Conservation (phyloP, 2,797 vertebrate genomes). For the Lithobates sylvaticus region DNA sequence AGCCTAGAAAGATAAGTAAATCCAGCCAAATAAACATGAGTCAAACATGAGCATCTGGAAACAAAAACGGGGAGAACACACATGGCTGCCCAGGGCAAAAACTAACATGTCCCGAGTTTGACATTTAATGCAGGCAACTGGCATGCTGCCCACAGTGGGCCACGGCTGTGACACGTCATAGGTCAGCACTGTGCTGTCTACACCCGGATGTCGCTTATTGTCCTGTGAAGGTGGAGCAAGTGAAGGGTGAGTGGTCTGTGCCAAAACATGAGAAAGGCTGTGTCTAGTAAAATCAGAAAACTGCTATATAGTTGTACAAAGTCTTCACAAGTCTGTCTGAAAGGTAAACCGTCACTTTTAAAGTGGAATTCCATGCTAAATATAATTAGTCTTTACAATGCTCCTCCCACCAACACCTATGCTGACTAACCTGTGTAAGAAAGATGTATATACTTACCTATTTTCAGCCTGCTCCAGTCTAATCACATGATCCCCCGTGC, state of each 20-base stretch:
- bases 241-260: background rate
- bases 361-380: too few species aligned
- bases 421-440: too few species aligned
- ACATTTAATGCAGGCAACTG: slow-evolving; percentile 21
- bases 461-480: too few species aligned
- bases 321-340: too few species aligned
- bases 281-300: background rate
- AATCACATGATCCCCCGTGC: too few species aligned
- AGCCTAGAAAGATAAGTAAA: slow-evolving; percentile 11
- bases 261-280: slow-evolving; percentile 1
- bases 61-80: background rate
- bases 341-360: too few species aligned
- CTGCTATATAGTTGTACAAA: too few species aligned
- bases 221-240: slow-evolving; percentile 23
- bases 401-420: too few species aligned
- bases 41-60: background rate
- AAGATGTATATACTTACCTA: too few species aligned
- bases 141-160: background rate
- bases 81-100: background rate
- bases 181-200: slow-evolving; percentile 10
- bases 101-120: slow-evolving; percentile 1
- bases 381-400: too few species aligned
- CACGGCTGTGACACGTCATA: background rate
- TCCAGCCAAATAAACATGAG: background rate
- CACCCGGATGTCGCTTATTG: background rate